Conservation (phyloP, 2,888 invertebrate genomes). For the Drosophila dives region DNA sequence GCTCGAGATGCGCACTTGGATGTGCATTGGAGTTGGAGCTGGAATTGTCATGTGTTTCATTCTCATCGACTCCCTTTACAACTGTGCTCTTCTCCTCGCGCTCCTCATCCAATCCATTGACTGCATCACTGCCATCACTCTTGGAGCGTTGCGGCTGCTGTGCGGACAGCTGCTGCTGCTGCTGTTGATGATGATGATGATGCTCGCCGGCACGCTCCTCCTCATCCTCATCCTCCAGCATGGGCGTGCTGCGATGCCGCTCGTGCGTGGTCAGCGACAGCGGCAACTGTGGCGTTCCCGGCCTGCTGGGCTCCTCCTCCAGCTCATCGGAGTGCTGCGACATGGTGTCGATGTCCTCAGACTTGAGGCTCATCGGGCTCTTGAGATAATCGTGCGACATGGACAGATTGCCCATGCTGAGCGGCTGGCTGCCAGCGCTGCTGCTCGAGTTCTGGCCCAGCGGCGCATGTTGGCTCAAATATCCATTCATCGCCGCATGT, state of each 20-base stretch:
- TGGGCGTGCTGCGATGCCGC: constrained; percentile 81
- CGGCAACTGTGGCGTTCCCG: constrained; percentile 90
- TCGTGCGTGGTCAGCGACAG: constrained; percentile 89
- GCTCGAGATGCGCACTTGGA: constrained; percentile 29
- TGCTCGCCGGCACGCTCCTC: constrained; percentile 38
- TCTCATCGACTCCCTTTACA: constrained; percentile 27
- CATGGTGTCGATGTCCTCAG: constrained; percentile 89
- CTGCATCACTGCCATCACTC: constrained; percentile 61
- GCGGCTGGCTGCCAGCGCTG: constrained; percentile 77
- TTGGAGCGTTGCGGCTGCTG: constrained; percentile 46
- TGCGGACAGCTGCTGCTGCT: constrained; percentile 33
- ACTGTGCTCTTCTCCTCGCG: constrained; percentile 46
- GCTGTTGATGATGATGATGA: constrained; percentile 36
- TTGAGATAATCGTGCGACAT: constrained; percentile 89
- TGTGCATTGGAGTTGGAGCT: constrained; percentile 55
- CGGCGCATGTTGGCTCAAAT: constrained; percentile 82
- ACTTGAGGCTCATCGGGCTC: constrained; percentile 87
- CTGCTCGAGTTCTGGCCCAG: constrained; percentile 80
- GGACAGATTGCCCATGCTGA: constrained; percentile 85
- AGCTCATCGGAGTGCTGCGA: constrained; percentile 88
- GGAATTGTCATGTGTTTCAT: constrained; percentile 41
- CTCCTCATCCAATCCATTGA: constrained; percentile 70
- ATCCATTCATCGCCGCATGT: constrained; percentile 84
- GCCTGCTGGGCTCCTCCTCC: constrained; percentile 88
- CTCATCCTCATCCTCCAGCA: constrained; percentile 69